Conservation (phyloP, 2,797 vertebrate species). For the Gymnoscopelus braueri region DNA sequence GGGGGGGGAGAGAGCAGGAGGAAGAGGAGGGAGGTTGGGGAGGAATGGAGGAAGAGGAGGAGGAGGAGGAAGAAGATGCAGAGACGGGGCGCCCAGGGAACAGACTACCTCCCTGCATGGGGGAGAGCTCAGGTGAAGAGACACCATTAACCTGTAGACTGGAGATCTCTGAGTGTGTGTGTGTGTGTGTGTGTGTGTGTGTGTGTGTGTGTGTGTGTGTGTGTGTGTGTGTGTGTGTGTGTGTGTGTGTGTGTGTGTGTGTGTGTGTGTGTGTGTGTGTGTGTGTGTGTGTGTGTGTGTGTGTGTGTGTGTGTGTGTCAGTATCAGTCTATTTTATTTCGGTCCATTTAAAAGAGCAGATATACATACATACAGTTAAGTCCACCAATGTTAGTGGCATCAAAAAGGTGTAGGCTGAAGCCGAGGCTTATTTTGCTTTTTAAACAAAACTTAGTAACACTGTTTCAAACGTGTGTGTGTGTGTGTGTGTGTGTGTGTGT, state of each 20-base stretch:
- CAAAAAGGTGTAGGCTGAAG: no score
- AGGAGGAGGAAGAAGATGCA: conserved; percentile 17
- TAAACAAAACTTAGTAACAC: no score
- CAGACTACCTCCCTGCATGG: conserved; percentile 88
- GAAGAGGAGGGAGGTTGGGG: conserved; percentile 12
- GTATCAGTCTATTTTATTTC: no score
- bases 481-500: neutral
- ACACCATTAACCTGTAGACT: conserved; percentile 76
- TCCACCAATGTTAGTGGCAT: no score
- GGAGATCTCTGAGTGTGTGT: neutral
- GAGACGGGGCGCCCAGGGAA: conserved; percentile 68
- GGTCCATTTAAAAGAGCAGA: no score
- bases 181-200: neutral
- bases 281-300: no score
- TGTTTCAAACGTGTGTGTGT: no score
- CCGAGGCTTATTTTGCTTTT: no score
- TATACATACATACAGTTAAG: no score
- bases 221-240: neutral
- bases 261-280: no score
- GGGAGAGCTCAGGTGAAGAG: conserved; percentile 85
- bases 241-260: neutral
- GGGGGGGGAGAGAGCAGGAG: conserved; percentile 11
- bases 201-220: neutral
- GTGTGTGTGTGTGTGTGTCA: no score
- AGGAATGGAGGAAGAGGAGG: conserved; percentile 18